phyloP scores from a whole-genome alignment of 1,140 invertebrate species.

The Hypsibius dujardini region DNA sequence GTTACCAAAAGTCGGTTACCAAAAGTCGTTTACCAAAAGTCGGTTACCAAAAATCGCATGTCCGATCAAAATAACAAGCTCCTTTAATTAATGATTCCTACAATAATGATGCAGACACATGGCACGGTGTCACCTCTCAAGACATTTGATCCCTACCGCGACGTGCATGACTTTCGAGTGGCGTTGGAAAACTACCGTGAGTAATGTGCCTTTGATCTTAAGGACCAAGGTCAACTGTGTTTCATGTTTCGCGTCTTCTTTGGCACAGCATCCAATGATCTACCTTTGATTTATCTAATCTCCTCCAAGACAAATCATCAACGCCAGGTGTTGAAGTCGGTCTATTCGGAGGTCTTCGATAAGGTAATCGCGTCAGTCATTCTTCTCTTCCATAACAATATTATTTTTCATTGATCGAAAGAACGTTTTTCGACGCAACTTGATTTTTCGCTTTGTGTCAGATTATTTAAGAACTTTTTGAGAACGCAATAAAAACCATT shows the following conservation, averaged over 20 bases:
- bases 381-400: background rate
- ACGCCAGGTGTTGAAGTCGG: conserved; percentile 1
- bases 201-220: background rate
- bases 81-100: too few species aligned
- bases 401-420: background rate
- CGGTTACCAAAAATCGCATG: too few species aligned
- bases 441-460: conserved; percentile 9
- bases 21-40: too few species aligned
- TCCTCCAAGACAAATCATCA: conserved; percentile 15
- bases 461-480: too few species aligned
- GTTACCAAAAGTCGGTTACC: too few species aligned
- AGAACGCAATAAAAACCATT: too few species aligned
- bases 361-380: background rate
- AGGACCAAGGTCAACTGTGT: background rate
- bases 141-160: conserved; percentile 12
- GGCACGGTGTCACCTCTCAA: conserved; percentile 12
- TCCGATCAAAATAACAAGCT: too few species aligned
- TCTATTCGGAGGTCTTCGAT: conserved; percentile 10
- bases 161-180: background rate
- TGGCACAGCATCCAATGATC: conserved; percentile 13
- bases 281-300: conserved; percentile 13
- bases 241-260: background rate
- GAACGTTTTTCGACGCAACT: too few species aligned
- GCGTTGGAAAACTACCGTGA: background rate
- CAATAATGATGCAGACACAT: conserved; percentile 15